Base-by-base conservation (phyloP, 2,113 vertebrate species). In the Ramphastos sulfuratus region DNA sequence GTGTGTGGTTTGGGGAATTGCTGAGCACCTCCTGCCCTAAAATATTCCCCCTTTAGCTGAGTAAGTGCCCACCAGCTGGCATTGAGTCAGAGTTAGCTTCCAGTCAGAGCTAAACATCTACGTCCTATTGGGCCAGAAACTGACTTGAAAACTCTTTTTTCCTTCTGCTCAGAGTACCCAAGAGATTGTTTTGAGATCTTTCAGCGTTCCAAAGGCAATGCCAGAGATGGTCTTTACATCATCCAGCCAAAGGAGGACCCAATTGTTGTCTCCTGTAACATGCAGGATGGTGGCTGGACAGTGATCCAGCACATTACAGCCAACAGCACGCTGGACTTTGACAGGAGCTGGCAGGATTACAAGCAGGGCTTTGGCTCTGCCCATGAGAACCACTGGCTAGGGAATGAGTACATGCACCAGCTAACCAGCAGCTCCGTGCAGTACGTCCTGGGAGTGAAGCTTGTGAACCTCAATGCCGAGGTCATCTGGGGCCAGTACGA, bases 251-350 rank as follows among this genome's bases (percentile, higher is more conserved):
- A 92, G 18, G 96, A 97, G 30, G 89, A 96, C 20, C 97, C 97
- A 48, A 97, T 99, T 28, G 96, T 96, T 71, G 98, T 95, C 7
- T 98, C 88, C 84, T 99, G 98, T 73, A 97, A 98, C 93, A 99
- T 99, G 98, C 97, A 98, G 89, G 98, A 98, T 8, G 98, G 98
- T 18, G 98, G 98, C 65, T 99, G 98, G 98, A 99, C 98, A 2
- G 97, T 99, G 56, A 97, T 99, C 84, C 98, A 99, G 94, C 98
- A 99, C 69, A 99, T 99, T 86, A 99, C 98, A 11, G 97, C 98
- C 44, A 99, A 99, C 72, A 98, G 98, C 92, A 98, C 97, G 28
- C 96, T 98, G 0, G 94, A 98, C 81, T 99, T 99, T 25, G 98
- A 99, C 74, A 95, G 98, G 30, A 97, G 97, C 55, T 99, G 98